Base-by-base conservation (phyloP, 2,113 vertebrate genomes). In the Chaenocephalus aceratus region DNA sequence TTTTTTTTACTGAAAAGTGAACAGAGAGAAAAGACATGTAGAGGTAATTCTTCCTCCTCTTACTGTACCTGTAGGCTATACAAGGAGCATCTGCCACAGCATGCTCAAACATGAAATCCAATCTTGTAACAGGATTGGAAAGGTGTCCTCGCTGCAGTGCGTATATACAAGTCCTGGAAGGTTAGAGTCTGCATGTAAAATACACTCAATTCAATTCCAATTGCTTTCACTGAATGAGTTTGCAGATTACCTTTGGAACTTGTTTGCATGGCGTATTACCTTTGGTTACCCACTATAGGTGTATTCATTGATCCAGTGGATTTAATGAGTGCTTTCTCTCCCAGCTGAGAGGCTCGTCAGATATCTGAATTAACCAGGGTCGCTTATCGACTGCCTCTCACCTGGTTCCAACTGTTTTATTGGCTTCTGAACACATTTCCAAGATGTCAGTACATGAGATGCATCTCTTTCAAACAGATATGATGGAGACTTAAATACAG, bases 51-150 rank as follows among this genome's bases (percentile, higher is more conserved):
- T 52, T 45, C 61, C 56, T 1, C 54, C 62, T 85, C 21, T 77
- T 81, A 21, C 21, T 21, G 21, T 21, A 86, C 74, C 88, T 80
- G 79, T 75, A 61, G 84, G 83, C 65, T 66, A 67, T 77, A 83
- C 78, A 74, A 54, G 34, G 10, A 88, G 76, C 84, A 88, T 82
- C 85, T 87, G 80, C 79, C 73, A 66, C 66, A 59, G 62, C 36
- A 7, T 61, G 75, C 72, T 75, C 77, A 75, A 87, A 87, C 73
- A 87, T 82, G 57, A 80, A 84, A 87, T 83, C 73, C 59, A 82
- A 82, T 86, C 84, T 80, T 86, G 81, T 83, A 78, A 67, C 49
- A 7, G 59, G 57, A 70, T 64, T 70, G 66, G 45, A 85, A 72
- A 68, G 72, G 67, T 71, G 86, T 88, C 78, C 70, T 73, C 56